Base-by-base conservation (phyloP, 2,113 vertebrate genomes). In the Thunnus maccoyii region DNA sequence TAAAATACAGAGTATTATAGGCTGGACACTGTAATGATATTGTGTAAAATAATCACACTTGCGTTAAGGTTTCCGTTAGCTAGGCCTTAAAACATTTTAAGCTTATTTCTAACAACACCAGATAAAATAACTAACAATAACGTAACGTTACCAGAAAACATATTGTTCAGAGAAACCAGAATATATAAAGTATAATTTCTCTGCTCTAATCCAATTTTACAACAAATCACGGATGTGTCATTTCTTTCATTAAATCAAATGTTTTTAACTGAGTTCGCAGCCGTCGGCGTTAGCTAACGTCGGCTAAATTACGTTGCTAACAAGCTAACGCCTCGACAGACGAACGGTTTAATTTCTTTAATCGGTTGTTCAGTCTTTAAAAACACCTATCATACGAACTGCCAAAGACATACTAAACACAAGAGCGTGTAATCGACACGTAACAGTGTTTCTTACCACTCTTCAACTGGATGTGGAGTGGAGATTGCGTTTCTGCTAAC, bases 391-490 rank as follows among this genome's bases (percentile, higher is more conserved):
- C 0, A 4, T 1, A 55, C 4, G 20, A 54, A 46, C 0, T 16
- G 1, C 7, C 12, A 0, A 0, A 62, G 0, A 79, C 1, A 66
- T 3, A 0, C 2, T 0, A 25, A 58, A 57, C 1, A 20, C 0
- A 25, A 2, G 5, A 16, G 0, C 1, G 5, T 27, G 1, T 13
- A n/a, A 18, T 5, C 0, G 0, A 68, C 17, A 25, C 2, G 30
- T 0, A 52, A 30, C 9, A 56, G 2, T 0, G 2, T 68, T 46
- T 90, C 89, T 91, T 92, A 94, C 92, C 92, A 78, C 76, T 80
- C 66, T 66, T 30, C 8, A 14, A 62, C 0, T 18, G 69, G 52
- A 72, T 10, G 61, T 54, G 62, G 51, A 83, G 72, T 63, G 61
- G 17, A 69, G 66, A 74, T 56, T 78, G 50, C 32, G 72, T 56